These are phyloP conservation scores for Teleiodes luculella DNA, from an alignment of 2,888 invertebrate species.

Conservation along the genomic window DNA sequence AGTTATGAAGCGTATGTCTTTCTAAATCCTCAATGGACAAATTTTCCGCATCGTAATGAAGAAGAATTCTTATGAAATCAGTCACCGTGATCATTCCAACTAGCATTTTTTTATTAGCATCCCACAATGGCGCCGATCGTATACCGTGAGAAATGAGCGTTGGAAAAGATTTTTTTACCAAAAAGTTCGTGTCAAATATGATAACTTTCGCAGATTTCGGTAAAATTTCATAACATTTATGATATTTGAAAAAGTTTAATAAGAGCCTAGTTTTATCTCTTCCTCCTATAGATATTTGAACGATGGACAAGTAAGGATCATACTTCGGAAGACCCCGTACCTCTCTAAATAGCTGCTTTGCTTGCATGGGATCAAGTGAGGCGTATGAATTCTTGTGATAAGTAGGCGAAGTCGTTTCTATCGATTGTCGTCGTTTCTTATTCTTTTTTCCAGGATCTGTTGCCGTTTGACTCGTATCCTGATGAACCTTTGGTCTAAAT, in stretches of 20 bases:
- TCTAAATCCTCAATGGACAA: slow-evolving; percentile 68
- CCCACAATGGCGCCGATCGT: slow-evolving; percentile 71
- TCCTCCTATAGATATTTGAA: slow-evolving; percentile 72
- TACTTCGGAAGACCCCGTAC: slow-evolving; percentile 70
- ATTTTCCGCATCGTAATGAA: slow-evolving; percentile 62
- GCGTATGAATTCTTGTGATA: slow-evolving; percentile 74
- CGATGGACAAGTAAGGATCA: slow-evolving; percentile 72
- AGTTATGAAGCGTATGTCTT: slow-evolving; percentile 65
- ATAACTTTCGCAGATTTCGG: slow-evolving; percentile 74
- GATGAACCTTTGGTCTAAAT: slow-evolving; percentile 63
- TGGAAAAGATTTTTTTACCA: slow-evolving; percentile 70
- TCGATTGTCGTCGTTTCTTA: slow-evolving; percentile 66
- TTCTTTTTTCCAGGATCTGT: slow-evolving; percentile 62
- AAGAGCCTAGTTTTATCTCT: slow-evolving; percentile 69
- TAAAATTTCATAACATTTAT: slow-evolving; percentile 72
- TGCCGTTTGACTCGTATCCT: slow-evolving; percentile 47
- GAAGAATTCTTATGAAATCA: slow-evolving; percentile 69
- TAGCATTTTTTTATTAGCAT: slow-evolving; percentile 63
- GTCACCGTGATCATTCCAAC: slow-evolving; percentile 74
- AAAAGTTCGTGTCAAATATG: slow-evolving; percentile 72
- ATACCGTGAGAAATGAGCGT: slow-evolving; percentile 72
- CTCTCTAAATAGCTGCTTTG: slow-evolving; percentile 71
- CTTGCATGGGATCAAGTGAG: slow-evolving; percentile 67
- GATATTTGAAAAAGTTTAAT: slow-evolving; percentile 72
- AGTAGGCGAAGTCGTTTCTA: slow-evolving; percentile 71